Evolutionary conservation across 2,797 vertebrate species (phyloP).

Genomic region (Channallabes apus): DNA sequence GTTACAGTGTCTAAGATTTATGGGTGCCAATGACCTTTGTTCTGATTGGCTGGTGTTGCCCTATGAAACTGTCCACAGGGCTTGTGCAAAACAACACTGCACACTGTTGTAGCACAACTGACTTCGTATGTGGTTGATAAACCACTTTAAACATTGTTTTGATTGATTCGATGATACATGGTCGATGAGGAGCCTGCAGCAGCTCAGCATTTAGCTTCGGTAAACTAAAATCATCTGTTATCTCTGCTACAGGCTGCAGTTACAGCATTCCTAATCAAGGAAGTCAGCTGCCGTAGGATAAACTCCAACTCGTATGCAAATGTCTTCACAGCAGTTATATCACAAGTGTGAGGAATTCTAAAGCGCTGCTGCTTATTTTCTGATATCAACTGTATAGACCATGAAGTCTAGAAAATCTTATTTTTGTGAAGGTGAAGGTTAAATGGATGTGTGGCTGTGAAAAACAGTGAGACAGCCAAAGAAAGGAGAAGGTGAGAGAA

Average conservation of each 20-base stretch:
- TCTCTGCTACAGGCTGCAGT: background rate
- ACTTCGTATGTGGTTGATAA: background rate
- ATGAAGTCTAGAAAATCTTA: background rate
- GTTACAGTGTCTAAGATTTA: background rate
- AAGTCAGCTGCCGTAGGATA: background rate
- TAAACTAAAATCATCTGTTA: background rate
- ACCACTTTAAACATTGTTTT: background rate
- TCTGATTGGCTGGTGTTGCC: constrained; percentile 2
- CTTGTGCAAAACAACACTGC: background rate
- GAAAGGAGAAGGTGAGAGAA: background rate
- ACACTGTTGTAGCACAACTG: background rate
- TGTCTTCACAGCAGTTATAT: background rate
- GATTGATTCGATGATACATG: background rate
- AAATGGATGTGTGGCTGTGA: background rate
- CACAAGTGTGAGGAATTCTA: background rate
- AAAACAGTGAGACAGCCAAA: background rate
- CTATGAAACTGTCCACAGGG: background rate
- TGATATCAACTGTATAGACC: background rate
- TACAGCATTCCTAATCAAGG: background rate
- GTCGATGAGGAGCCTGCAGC: background rate
- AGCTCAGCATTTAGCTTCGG: too few relatives aligned
- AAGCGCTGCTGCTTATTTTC: background rate
- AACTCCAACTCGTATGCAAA: background rate
- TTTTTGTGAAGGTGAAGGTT: background rate
- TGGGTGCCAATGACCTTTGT: background rate